Conservation (phyloP, 2,797 vertebrate genomes). For the Phataginus tetradactyla region DNA sequence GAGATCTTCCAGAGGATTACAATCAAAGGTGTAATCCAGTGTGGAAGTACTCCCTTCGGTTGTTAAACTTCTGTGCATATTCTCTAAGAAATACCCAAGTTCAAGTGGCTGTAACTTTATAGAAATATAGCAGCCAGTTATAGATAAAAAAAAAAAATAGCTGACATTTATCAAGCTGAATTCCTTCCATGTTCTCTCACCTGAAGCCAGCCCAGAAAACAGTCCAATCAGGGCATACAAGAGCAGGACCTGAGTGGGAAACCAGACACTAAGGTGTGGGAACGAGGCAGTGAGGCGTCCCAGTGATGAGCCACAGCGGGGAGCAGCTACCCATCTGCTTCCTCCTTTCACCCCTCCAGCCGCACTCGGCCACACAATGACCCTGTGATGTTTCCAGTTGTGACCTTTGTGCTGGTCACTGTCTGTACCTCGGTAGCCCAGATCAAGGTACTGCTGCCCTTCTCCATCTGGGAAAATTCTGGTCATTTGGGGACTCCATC, state of each 20-base stretch:
- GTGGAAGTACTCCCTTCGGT: conserved; percentile 74
- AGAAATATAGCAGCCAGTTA: conserved; percentile 49
- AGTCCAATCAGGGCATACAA: not conserved
- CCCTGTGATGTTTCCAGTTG: too few relatives aligned
- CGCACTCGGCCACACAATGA: not conserved
- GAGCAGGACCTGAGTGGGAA: not conserved
- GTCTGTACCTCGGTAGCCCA: too few relatives aligned
- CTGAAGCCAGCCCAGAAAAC: not conserved
- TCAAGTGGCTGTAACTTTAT: conserved; percentile 72
- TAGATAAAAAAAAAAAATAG: conserved; percentile 32
- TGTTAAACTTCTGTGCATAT: conserved; percentile 21
- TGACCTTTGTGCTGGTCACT: not conserved
- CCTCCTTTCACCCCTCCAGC: not conserved
- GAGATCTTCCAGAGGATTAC: conserved; percentile 77
- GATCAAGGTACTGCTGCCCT: not conserved
- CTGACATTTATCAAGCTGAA: conserved; percentile 22
- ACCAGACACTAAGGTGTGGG: not conserved
- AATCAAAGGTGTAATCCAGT: conserved; percentile 78
- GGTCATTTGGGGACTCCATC: not conserved
- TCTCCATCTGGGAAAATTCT: not conserved
- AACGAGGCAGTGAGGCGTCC: not conserved
- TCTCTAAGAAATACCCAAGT: conserved; percentile 47
- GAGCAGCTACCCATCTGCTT: not conserved
- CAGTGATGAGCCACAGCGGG: not conserved
- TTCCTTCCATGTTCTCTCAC: not conserved